These are phyloP conservation scores for Trachops cirrhosus DNA, from an alignment of 2,797 vertebrate genomes.

Conservation along the genomic window DNA sequence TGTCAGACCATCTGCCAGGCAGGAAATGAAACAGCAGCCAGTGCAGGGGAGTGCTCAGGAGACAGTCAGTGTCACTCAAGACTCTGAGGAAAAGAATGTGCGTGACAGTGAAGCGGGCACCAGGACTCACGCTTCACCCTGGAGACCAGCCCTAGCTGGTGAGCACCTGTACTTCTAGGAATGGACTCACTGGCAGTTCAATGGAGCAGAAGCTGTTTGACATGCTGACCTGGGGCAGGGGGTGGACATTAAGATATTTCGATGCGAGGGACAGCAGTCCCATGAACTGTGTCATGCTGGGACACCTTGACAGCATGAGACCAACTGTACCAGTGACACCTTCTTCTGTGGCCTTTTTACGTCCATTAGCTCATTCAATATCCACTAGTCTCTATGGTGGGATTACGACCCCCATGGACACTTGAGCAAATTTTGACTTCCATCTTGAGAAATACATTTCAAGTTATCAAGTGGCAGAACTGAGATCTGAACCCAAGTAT, in stretches of 20 bases:
- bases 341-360: not conserved
- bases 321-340: not conserved
- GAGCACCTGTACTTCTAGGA: not conserved
- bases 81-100: not conserved
- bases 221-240: not conserved
- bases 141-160: not conserved
- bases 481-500: not conserved
- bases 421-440: not conserved
- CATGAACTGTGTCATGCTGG: not conserved
- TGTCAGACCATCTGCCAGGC: not conserved
- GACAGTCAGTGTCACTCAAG: not conserved
- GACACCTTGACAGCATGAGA: not conserved
- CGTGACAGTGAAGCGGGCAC: not conserved
- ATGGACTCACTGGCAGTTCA: not conserved
- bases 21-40: not conserved
- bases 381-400: not conserved
- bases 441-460: not conserved
- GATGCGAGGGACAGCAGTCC: rapidly evolving
- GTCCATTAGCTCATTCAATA: not conserved
- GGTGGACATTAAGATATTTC: not conserved
- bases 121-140: not conserved
- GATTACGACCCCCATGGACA: not conserved
- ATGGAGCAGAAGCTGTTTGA: not conserved
- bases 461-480: not conserved
- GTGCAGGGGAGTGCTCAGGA: not conserved